These are phyloP conservation scores for Parascotia fuliginaria DNA, from an alignment of 2,888 invertebrate genomes.

Conservation along the genomic window DNA sequence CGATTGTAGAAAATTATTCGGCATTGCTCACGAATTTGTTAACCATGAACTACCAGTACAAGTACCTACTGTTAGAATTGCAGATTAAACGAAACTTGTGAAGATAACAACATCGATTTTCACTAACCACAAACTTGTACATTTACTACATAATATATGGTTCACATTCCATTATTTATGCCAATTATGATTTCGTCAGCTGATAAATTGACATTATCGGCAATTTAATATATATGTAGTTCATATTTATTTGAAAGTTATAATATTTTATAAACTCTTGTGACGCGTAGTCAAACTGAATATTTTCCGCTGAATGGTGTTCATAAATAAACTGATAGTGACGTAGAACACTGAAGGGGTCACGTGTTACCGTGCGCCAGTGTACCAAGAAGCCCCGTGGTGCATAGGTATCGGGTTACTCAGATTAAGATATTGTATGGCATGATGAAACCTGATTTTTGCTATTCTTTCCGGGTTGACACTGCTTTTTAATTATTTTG, in stretches of 20 bases:
- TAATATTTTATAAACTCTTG: neutral
- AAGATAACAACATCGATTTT: neutral
- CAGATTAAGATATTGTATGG: slow-evolving; percentile 37
- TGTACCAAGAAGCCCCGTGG: slow-evolving; percentile 43
- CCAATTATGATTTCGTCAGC: too few species aligned
- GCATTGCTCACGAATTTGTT: neutral
- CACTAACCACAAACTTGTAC: neutral
- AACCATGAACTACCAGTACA: neutral
- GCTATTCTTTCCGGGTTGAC: slow-evolving; percentile 17
- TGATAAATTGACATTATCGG: too few species aligned
- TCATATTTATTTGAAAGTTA: too few species aligned
- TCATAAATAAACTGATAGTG: slow-evolving; percentile 10
- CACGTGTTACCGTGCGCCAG: slow-evolving; percentile 40
- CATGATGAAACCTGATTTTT: slow-evolving; percentile 28
- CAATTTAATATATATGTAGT: too few species aligned
- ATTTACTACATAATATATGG: too few species aligned
- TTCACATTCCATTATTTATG: neutral
- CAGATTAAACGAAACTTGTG: neutral
- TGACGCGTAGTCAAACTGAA: slow-evolving; percentile 8
- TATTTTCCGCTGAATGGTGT: slow-evolving; percentile 8
- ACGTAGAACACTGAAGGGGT: slow-evolving; percentile 5
- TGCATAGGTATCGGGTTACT: slow-evolving; percentile 39
- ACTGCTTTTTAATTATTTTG: neutral
- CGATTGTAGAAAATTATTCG: neutral
- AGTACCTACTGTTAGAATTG: slow-evolving; percentile 1